Percentiles rank a stretch among this genome's conserved stretches.
These are phyloP conservation scores for Metallyticus violacea DNA, from an alignment of 2,888 invertebrate genomes.

Conservation along the genomic window DNA sequence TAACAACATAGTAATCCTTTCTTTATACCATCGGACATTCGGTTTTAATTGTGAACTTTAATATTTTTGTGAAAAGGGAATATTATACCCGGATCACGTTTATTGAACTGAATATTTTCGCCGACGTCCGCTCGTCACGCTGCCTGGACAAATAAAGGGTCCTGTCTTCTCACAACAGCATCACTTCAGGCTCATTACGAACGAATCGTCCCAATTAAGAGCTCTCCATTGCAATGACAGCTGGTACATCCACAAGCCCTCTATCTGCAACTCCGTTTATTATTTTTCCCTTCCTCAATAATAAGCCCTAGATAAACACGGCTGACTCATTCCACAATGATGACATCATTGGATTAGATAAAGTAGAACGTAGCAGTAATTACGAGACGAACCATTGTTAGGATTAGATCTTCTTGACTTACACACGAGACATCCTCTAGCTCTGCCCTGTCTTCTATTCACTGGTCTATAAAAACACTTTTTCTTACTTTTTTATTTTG, in stretches of 20 bases:
- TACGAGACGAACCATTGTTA: not conserved
- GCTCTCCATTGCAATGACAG: not conserved
- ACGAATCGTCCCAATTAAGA: conserved; percentile 6
- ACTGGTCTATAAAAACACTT: not conserved
- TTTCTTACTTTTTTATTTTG: no score
- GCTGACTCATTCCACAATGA: not conserved
- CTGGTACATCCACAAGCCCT: not conserved
- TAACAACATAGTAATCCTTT: no score
- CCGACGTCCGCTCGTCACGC: not conserved
- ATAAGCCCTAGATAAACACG: not conserved
- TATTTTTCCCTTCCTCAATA: not conserved
- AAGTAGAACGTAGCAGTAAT: not conserved
- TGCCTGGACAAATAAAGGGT: not conserved
- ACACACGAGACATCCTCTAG: not conserved
- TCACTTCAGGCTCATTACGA: not conserved
- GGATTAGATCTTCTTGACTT: not conserved
- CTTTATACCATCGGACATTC: no score
- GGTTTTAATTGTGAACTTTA: no score
- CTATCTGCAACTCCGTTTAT: not conserved
- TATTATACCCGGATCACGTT: no score
- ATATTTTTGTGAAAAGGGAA: no score
- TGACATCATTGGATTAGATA: not conserved
- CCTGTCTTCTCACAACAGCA: not conserved
- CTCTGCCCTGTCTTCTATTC: not conserved
- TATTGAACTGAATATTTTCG: not conserved